Evolutionary conservation across 2,888 invertebrate genomes (phyloP).

Genomic region (Coleophora flavipennella): DNA sequence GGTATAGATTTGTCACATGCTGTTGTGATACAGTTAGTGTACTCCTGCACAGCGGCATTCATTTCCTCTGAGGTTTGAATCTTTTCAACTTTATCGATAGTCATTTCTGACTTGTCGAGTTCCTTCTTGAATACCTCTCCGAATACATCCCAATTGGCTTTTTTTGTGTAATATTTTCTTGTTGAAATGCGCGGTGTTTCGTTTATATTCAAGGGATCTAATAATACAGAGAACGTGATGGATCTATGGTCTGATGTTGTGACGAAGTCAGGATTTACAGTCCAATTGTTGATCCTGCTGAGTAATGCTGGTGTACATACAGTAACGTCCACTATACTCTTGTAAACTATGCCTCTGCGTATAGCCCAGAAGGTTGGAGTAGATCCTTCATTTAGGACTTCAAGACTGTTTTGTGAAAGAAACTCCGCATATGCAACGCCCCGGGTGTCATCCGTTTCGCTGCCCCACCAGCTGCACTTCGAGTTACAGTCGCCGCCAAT

Average conservation of each 20-base stretch:
- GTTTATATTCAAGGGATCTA: neutral
- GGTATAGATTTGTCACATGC: neutral
- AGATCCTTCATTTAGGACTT: neutral
- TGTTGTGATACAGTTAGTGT: neutral
- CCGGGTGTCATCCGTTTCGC: neutral
- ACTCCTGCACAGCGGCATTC: neutral
- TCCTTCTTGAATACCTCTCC: neutral
- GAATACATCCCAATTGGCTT: neutral
- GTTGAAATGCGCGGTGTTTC: neutral
- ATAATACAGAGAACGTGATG: neutral
- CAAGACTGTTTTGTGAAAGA: neutral
- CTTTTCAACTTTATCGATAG: neutral
- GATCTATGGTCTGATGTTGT: neutral
- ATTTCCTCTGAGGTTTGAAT: neutral
- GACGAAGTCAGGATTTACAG: neutral
- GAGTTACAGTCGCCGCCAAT: slow-evolving; percentile 4
- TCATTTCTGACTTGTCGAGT: neutral
- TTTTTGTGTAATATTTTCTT: neutral
- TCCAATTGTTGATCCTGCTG: neutral
- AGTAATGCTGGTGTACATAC: neutral
- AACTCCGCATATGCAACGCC: neutral
- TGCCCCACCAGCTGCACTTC: slow-evolving; percentile 5
- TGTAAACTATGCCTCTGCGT: neutral
- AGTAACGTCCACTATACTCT: slow-evolving; percentile 1
- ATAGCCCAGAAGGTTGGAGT: neutral